Conservation (phyloP, 2,113 vertebrate species). For the Arenaria interpres region DNA sequence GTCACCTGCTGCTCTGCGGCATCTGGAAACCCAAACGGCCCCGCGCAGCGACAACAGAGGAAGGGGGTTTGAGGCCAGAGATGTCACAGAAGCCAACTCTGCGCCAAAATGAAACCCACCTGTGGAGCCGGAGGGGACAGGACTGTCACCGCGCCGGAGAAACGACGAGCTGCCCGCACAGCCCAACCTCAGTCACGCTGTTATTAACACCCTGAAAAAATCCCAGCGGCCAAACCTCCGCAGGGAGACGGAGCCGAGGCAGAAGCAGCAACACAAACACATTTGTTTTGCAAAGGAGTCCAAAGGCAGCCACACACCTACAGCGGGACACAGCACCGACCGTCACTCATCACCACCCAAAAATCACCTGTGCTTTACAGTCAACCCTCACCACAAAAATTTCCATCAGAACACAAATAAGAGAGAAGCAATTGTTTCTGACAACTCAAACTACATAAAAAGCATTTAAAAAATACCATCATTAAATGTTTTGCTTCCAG, state of each 20-base stretch:
- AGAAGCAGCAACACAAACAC: not conserved
- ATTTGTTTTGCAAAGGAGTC: not conserved
- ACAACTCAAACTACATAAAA: not conserved
- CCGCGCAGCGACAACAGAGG: not conserved
- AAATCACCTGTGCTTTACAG: not conserved
- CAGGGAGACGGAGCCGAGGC: not conserved
- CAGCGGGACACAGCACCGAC: not conserved
- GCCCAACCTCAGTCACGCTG: not conserved
- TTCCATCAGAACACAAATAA: not conserved
- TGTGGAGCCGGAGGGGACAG: not conserved
- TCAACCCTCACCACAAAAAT: not conserved
- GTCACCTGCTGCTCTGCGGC: not conserved
- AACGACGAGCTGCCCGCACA: not conserved
- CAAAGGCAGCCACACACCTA: not conserved
- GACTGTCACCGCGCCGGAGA: not conserved
- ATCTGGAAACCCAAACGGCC: not conserved
- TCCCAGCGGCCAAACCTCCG: not conserved
- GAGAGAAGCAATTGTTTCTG: not conserved
- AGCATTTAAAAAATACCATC: not conserved
- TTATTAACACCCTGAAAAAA: not conserved
- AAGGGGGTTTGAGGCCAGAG: not conserved
- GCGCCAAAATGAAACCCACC: not conserved
- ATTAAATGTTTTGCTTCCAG: not conserved
- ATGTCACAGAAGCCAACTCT: not conserved
- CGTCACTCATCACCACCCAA: accelerated